These are phyloP conservation scores for Drosophila arawakana DNA, from an alignment of 1,140 invertebrate genomes.

Conservation along the genomic window DNA sequence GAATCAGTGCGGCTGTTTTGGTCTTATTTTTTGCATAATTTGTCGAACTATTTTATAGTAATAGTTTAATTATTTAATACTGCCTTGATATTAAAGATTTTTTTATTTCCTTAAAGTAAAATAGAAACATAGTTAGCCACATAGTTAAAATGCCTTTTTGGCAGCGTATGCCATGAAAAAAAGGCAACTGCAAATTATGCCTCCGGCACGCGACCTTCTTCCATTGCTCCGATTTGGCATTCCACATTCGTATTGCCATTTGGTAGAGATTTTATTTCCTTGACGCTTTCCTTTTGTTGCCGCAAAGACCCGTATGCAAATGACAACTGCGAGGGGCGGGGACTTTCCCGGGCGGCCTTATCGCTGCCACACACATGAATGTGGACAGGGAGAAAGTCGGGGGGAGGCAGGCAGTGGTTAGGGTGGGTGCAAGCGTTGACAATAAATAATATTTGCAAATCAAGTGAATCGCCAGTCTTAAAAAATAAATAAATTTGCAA, in stretches of 20 bases:
- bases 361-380: constrained; percentile 59
- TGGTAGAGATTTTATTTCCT: constrained; percentile 65
- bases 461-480: constrained; percentile 63
- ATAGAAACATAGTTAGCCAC: no score
- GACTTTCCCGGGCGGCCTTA: constrained; percentile 39
- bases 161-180: neutral
- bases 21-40: no score
- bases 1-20: no score
- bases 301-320: constrained; percentile 68
- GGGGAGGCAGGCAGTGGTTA: no score
- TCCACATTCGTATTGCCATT: constrained; percentile 29
- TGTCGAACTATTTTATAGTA: no score
- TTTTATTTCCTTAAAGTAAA: no score
- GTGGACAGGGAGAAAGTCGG: neutral
- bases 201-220: constrained; percentile 61
- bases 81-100: no score
- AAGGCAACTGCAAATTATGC: constrained; percentile 58
- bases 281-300: constrained; percentile 40
- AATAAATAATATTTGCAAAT: constrained; percentile 83
- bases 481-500: constrained; percentile 51
- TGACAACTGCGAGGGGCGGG: constrained; percentile 32
- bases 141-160: neutral
- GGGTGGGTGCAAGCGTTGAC: constrained; percentile 58
- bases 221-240: constrained; percentile 3
- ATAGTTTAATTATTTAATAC: no score